These are phyloP conservation scores for Macroglossus sobrinus DNA, from an alignment of 2,113 vertebrate genomes.

Conservation along the genomic window DNA sequence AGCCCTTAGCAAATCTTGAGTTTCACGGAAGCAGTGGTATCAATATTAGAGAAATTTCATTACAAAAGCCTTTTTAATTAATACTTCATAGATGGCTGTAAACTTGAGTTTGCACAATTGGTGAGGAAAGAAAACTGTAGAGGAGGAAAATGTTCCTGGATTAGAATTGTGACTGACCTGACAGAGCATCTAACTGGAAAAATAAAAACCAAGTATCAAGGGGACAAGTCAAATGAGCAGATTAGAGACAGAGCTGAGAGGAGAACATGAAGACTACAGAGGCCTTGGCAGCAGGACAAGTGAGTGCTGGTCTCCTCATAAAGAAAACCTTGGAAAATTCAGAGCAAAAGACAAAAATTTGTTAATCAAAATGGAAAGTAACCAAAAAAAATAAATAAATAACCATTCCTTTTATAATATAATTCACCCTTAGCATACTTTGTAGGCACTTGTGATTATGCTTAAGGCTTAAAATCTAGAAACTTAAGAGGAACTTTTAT, in stretches of 20 bases:
- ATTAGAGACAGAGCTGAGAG: background rate
- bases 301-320: background rate
- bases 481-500: background rate
- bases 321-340: background rate
- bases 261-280: fast-evolving
- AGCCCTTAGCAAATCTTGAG: slow-evolving; percentile 41
- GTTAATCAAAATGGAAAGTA: background rate
- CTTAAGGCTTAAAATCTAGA: background rate
- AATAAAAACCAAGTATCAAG: background rate
- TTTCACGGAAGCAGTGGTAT: background rate
- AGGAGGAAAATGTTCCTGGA: background rate
- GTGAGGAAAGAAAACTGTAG: background rate
- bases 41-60: slow-evolving; percentile 41
- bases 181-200: background rate
- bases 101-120: background rate
- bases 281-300: background rate
- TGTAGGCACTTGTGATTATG: background rate
- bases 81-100: background rate
- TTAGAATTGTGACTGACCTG: background rate
- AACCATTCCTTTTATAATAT: background rate
- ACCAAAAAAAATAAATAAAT: background rate
- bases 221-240: background rate
- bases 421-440: background rate
- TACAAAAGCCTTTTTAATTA: slow-evolving; percentile 50
- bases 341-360: background rate